Conservation (phyloP, 1,140 invertebrate species). For the Oreohelix idahoensis region DNA sequence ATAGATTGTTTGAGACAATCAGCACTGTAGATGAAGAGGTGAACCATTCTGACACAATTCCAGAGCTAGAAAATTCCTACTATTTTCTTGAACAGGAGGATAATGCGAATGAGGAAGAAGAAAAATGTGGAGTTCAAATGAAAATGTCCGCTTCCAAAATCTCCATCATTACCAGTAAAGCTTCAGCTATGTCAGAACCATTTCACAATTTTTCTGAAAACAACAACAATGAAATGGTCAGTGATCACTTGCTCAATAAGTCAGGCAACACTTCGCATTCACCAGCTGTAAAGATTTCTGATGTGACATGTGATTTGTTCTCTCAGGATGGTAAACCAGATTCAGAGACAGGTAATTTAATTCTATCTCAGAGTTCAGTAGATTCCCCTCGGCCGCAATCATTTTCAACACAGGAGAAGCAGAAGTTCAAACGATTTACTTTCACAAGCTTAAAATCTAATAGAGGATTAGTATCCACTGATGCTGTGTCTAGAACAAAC, state of each 20-base stretch:
- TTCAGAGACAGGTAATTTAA: neutral
- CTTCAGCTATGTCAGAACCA: neutral
- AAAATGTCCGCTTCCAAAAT: neutral
- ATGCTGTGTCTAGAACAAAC: neutral
- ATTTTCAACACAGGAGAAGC: neutral
- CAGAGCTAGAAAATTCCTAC: neutral
- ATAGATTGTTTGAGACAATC: neutral
- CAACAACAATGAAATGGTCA: neutral
- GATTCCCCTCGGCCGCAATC: neutral
- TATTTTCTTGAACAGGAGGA: neutral
- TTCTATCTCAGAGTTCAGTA: neutral
- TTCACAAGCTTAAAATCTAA: slow-evolving; percentile 18
- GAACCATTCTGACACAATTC: neutral
- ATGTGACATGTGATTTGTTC: neutral
- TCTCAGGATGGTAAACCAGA: neutral
- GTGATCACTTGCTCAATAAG: neutral
- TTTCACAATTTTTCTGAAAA: neutral
- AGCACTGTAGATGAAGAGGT: neutral
- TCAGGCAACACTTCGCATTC: neutral
- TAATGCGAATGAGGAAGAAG: neutral
- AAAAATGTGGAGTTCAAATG: neutral
- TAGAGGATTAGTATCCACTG: neutral
- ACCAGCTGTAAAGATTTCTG: neutral
- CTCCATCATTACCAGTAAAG: neutral
- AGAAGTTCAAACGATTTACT: slow-evolving; percentile 3